Evolutionary conservation across 2,113 vertebrate genomes (phyloP).

Genomic region (Rostratula benghalensis): DNA sequence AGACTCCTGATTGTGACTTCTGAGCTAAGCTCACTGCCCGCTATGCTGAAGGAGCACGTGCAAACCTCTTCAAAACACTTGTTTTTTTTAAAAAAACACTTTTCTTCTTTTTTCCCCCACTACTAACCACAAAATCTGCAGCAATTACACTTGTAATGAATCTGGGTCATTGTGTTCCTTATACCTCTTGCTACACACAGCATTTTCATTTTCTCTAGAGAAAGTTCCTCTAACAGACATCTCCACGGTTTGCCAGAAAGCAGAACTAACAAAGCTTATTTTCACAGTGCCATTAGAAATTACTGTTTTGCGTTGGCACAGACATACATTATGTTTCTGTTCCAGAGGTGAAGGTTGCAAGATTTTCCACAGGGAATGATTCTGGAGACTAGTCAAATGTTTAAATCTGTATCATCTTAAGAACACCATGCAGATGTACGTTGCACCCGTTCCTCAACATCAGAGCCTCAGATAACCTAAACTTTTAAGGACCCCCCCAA

Average conservation of each 20-base stretch:
- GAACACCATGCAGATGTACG: not conserved
- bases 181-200: not conserved
- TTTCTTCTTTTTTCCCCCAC: not conserved
- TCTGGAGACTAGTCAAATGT: not conserved
- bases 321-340: not conserved
- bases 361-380: not conserved
- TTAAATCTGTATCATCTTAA: not conserved
- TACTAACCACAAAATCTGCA: not conserved
- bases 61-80: not conserved
- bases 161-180: not conserved
- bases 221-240: not conserved
- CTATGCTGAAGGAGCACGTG: not conserved
- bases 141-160: not conserved
- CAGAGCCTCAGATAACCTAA: not conserved
- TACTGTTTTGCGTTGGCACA: not conserved
- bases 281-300: not conserved
- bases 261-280: not conserved
- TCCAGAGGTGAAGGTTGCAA: not conserved
- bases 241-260: not conserved
- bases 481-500: not conserved
- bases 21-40: not conserved
- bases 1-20: not conserved
- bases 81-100: not conserved
- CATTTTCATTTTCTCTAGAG: not conserved
- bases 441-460: not conserved